Evolutionary conservation across 2,888 invertebrate species (phyloP).

Genomic region (Drosophila crucigera): DNA sequence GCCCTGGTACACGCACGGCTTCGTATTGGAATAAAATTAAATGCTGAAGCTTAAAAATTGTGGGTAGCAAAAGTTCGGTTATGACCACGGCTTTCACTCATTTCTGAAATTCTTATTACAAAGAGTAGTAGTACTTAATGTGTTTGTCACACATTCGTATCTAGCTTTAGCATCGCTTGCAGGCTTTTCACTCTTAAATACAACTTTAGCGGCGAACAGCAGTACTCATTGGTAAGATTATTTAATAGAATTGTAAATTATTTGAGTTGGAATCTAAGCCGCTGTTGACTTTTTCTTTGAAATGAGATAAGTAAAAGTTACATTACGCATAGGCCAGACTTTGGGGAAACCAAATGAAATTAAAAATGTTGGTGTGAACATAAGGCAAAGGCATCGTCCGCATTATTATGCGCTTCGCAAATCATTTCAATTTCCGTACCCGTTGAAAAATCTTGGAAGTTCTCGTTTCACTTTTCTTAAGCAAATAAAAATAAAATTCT

Average conservation of each 20-base stretch:
- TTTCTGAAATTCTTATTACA: not conserved
- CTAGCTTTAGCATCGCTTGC: not conserved
- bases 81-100: not conserved
- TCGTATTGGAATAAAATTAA: not conserved
- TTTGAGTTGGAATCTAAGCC: not conserved
- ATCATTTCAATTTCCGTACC: not conserved
- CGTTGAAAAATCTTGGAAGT: not conserved
- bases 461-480: not conserved
- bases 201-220: not conserved
- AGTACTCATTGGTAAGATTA: not conserved
- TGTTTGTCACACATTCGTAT: not conserved
- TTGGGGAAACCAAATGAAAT: not conserved
- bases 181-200: not conserved
- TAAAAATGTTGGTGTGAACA: not conserved
- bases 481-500: not conserved
- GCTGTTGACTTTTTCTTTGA: not conserved
- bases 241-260: not conserved
- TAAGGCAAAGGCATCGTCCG: not conserved
- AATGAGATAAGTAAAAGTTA: not conserved
- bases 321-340: not conserved
- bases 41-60: not conserved
- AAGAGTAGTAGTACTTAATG: not conserved
- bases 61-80: not conserved
- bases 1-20: not conserved
- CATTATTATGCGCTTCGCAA: not conserved